Conservation (phyloP, 2,888 invertebrate genomes). For the Dolichomitus sp. region DNA sequence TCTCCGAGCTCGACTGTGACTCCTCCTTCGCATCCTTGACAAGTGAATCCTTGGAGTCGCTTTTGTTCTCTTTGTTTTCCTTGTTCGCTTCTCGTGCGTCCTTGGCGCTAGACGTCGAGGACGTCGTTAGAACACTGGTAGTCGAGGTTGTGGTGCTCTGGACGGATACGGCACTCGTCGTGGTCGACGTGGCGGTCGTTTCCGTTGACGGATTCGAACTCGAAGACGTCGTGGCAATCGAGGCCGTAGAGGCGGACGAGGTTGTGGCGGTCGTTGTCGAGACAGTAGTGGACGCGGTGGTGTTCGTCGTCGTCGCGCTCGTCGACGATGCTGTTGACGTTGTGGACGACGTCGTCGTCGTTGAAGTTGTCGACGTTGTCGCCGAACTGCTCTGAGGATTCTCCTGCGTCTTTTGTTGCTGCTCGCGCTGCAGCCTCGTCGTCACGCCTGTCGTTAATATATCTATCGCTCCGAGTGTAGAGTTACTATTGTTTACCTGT, state of each 20-base stretch:
- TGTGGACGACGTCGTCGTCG: constrained; percentile 75
- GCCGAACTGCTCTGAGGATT: constrained; percentile 82
- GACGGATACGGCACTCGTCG: constrained; percentile 74
- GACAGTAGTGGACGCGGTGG: constrained; percentile 73
- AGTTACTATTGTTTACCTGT: constrained; percentile 85
- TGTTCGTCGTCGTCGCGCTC: constrained; percentile 75
- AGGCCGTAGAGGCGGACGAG: constrained; percentile 72
- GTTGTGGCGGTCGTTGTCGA: constrained; percentile 78
- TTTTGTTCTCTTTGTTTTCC: constrained; percentile 89
- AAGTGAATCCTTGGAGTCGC: constrained; percentile 87
- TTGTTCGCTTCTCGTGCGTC: constrained; percentile 87
- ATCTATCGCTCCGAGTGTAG: constrained; percentile 86
- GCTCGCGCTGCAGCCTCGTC: constrained; percentile 94
- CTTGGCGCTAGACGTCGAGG: constrained; percentile 75
- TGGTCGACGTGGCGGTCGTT: constrained; percentile 66
- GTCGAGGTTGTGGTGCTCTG: constrained; percentile 76
- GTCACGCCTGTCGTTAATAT: constrained; percentile 94
- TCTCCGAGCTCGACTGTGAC: constrained; percentile 78
- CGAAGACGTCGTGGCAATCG: constrained; percentile 59
- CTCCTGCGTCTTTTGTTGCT: constrained; percentile 90
- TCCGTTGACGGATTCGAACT: constrained; percentile 70
- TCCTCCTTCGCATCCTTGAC: constrained; percentile 81
- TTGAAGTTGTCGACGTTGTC: constrained; percentile 74
- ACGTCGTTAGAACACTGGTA: constrained; percentile 68
- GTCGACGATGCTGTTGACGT: constrained; percentile 75